phyloP scores from a whole-genome alignment of 2,888 invertebrate genomes.

The Pandemis cinnamomeana region DNA sequence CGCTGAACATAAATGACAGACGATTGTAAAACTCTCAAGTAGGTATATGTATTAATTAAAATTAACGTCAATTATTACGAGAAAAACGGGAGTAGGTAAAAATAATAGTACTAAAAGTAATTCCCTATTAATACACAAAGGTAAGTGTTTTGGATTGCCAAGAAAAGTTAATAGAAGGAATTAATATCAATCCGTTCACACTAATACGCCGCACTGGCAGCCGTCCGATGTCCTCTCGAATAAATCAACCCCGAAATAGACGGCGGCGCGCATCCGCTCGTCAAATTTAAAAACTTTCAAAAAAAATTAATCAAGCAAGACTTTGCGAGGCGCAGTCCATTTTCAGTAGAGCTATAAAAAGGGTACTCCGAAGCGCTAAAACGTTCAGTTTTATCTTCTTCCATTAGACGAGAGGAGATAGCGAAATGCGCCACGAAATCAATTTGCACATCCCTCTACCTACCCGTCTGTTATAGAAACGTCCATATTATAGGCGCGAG shows the following conservation, averaged over 20 bases:
- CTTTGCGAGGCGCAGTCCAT: constrained; percentile 59
- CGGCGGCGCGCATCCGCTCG: constrained; percentile 68
- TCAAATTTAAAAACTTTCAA: constrained; percentile 65
- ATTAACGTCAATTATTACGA: too few species aligned
- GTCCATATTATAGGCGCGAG: too few species aligned
- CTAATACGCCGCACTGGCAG: constrained; percentile 74
- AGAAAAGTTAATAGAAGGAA: not conserved
- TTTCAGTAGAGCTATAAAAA: constrained; percentile 55
- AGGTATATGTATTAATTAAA: too few species aligned
- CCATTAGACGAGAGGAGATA: constrained; percentile 46
- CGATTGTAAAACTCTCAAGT: too few species aligned
- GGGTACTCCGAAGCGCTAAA: constrained; percentile 52
- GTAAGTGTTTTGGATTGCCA: not conserved
- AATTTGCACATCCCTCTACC: constrained; percentile 44
- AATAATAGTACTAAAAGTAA: not conserved
- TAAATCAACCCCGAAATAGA: constrained; percentile 82
- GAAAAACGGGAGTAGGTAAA: too few species aligned
- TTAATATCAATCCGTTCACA: constrained; percentile 61
- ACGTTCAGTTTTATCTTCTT: constrained; percentile 55
- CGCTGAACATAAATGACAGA: too few species aligned
- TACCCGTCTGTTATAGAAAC: constrained; percentile 46
- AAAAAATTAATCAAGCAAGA: constrained; percentile 66
- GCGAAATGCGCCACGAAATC: constrained; percentile 49
- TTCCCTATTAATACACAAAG: not conserved
- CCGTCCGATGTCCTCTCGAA: constrained; percentile 64